phyloP scores from a whole-genome alignment of 2,888 invertebrate species.

The Thymelicus sylvestris region DNA sequence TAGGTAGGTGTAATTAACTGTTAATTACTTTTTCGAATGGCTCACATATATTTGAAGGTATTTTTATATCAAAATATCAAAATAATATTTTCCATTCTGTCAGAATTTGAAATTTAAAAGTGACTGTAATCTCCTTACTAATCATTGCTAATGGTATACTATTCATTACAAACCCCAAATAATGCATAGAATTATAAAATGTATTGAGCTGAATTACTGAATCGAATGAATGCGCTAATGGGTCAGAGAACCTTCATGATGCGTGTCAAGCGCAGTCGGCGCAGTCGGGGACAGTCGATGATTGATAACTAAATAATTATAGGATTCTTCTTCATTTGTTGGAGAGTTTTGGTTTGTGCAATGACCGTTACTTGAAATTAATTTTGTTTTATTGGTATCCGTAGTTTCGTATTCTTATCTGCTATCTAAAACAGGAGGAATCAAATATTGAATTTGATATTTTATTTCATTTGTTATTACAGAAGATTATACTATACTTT shows the following conservation, averaged over 20 bases:
- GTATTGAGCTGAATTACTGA: conserved; percentile 10
- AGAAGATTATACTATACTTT: no score
- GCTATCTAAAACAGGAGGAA: no score
- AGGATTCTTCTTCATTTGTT: conserved; percentile 9
- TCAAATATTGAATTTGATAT: no score
- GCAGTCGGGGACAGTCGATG: conserved; percentile 33
- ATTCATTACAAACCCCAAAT: conserved; percentile 3
- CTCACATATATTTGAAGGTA: no score
- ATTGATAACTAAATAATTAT: conserved; percentile 39
- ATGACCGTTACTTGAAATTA: neutral
- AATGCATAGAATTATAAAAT: conserved; percentile 6
- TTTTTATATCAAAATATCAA: no score
- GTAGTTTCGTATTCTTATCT: no score
- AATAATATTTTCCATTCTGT: no score
- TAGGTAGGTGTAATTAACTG: no score
- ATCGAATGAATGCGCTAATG: conserved; percentile 21
- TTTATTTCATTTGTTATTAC: no score
- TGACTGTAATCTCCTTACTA: neutral
- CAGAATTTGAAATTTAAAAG: neutral
- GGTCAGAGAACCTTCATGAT: conserved; percentile 23
- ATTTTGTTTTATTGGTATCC: neutral
- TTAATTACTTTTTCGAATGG: no score
- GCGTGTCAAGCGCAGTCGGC: conserved; percentile 44
- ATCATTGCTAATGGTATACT: neutral
- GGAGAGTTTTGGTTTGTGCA: conserved; percentile 1